These are phyloP conservation scores for Phengaris arion DNA, from an alignment of 2,888 invertebrate species.

Conservation along the genomic window DNA sequence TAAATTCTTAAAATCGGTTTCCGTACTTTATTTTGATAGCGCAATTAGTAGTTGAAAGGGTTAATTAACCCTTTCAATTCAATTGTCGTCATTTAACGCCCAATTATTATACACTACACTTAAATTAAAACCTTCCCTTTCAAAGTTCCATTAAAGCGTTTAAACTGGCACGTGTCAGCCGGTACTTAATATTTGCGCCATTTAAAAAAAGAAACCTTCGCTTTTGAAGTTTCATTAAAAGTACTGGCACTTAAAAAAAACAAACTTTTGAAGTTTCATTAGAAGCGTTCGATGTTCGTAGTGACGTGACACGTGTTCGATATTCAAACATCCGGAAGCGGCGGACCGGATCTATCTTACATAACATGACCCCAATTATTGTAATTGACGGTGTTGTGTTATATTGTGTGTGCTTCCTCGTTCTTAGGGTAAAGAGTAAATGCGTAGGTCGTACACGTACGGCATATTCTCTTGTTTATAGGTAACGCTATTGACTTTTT, in stretches of 20 bases:
- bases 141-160: neutral
- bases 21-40: neutral
- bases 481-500: too few relatives aligned
- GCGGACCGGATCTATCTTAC: conserved; percentile 57
- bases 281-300: conserved; percentile 2
- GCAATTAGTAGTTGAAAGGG: conserved; percentile 6
- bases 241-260: neutral
- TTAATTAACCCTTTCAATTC: neutral
- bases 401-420: conserved; percentile 20
- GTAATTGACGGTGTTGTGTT: conserved; percentile 42
- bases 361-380: conserved; percentile 56
- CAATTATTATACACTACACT: conserved; percentile 8
- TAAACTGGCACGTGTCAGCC: neutral
- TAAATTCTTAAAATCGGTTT: neutral
- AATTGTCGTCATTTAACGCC: neutral
- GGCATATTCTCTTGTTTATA: too few relatives aligned
- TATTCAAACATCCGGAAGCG: conserved; percentile 45
- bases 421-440: neutral
- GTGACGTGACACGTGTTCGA: conserved; percentile 18
- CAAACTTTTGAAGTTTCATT: neutral
- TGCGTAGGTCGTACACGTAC: too few relatives aligned
- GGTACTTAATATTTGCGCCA: neutral
- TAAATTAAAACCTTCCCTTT: neutral
- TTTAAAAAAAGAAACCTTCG: neutral
- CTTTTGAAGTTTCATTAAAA: neutral